These are phyloP conservation scores for Battus philenor DNA, from an alignment of 1,140 invertebrate genomes.

Conservation along the genomic window DNA sequence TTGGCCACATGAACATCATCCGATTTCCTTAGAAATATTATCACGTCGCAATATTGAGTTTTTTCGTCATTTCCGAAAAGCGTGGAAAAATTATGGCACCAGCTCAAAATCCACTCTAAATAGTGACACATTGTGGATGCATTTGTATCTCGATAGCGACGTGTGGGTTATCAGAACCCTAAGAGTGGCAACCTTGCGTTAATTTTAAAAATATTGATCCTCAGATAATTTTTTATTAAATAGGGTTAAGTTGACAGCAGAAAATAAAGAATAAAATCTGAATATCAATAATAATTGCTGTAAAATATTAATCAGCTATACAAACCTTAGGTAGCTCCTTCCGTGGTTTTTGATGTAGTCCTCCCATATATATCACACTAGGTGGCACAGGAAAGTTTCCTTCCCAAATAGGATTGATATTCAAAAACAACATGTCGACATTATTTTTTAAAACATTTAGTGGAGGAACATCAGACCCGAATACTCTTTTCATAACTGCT, in stretches of 20 bases:
- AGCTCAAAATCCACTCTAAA: neutral
- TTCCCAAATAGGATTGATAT: constrained; percentile 74
- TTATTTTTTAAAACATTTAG: constrained; percentile 29
- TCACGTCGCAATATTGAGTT: neutral
- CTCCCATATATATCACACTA: constrained; percentile 77
- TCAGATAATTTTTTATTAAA: no score
- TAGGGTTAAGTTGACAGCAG: no score
- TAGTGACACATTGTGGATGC: neutral
- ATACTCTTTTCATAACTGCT: constrained; percentile 20
- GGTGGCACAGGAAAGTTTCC: constrained; percentile 71
- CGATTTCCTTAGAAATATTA: neutral
- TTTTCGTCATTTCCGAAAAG: neutral
- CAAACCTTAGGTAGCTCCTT: constrained; percentile 53
- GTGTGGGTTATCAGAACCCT: neutral
- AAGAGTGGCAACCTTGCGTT: neutral
- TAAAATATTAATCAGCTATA: no score
- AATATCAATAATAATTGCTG: no score
- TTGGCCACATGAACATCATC: neutral
- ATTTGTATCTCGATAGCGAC: neutral
- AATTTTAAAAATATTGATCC: no score
- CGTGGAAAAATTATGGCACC: neutral
- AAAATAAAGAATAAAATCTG: no score
- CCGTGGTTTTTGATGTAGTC: constrained; percentile 69
- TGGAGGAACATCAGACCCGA: constrained; percentile 32
- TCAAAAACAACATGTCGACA: constrained; percentile 72